These are phyloP conservation scores for Lepidurus arcticus DNA, from an alignment of 1,140 invertebrate species.

Conservation along the genomic window DNA sequence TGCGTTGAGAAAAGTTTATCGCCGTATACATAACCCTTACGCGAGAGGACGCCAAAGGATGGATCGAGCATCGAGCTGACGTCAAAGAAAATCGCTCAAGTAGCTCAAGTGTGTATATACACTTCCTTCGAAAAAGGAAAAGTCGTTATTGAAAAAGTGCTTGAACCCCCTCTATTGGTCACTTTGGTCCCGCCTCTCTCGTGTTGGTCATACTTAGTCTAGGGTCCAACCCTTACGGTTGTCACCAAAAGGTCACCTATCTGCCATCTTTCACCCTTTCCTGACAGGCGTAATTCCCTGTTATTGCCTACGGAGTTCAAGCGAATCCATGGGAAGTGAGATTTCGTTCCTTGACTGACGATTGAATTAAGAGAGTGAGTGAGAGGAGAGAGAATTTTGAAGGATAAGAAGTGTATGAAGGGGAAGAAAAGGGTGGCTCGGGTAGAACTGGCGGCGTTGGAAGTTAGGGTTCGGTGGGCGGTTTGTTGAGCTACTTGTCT, in stretches of 20 bases:
- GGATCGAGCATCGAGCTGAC: neutral
- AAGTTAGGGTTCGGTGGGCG: neutral
- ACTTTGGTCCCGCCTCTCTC: neutral
- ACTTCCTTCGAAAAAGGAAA: no score
- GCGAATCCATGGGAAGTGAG: neutral
- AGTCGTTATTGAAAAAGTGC: no score
- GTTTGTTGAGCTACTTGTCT: conserved; percentile 18
- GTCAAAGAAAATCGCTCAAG: neutral
- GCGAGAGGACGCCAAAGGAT: neutral
- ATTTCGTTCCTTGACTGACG: neutral
- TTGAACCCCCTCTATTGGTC: neutral
- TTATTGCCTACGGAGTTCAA: neutral
- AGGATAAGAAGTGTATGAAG: neutral
- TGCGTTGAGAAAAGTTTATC: neutral
- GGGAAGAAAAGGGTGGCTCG: neutral
- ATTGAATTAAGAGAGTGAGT: neutral
- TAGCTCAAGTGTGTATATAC: neutral
- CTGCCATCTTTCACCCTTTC: no score
- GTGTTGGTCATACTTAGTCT: neutral
- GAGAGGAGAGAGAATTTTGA: neutral
- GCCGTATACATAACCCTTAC: neutral
- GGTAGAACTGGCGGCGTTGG: no score
- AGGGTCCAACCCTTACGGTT: no score
- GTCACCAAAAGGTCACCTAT: no score
- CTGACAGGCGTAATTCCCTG: no score